Base-by-base conservation (phyloP, 2,888 invertebrate genomes). In the Choristoneura rosaceana region DNA sequence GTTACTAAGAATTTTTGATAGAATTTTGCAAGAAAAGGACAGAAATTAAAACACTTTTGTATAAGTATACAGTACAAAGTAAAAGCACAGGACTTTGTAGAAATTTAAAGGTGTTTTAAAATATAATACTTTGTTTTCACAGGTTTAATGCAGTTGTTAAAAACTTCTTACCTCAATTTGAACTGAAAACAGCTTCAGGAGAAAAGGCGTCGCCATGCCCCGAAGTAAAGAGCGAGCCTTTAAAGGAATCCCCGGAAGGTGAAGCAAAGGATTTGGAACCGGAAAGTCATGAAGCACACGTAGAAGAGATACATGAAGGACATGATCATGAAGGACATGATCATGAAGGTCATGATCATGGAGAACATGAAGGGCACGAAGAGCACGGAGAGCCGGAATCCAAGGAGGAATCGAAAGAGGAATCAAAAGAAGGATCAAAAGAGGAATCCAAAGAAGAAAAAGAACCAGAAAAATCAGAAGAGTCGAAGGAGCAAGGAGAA, bases 121-220 rank as follows among this genome's bases (percentile, higher is more conserved):
- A 43, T 43, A 43, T n/a, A 4, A 12, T 43, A 43, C 70, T 59
- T 15, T 73, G 43, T 62, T 67, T 15, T 43, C 66, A 74, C 83
- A 93, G 93, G 75, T 93, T 93, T 74, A 93, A 93, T 68, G 93
- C 92, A 50, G 81, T 93, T 0, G 91, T 93, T 2, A 91, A 87
- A 79, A 89, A 87, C 68, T 88, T 90, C 75, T 79, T 89, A 33
- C 91, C 91, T 17, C 52, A 66, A 8, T 66, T 41, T 3, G 76
- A 71, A 9, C 65, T 70, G 0, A 74, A 66, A 5, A 50, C 67
- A 14, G 74, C 74, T 10, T 58, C 4, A 9, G 80, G 80, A 68
- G 81, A 81, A 70, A 59, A 76, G 12, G 58, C 74, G 9, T 75
- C 74, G 41, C 87, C 87, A 9, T 90, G 90, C 63, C 79, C 77